A percentile compares a stretch with the other conserved stretches of the same genome.
phyloP scores from a whole-genome alignment of 2,797 vertebrate genomes.

The Acipenser oxyrinchus region DNA sequence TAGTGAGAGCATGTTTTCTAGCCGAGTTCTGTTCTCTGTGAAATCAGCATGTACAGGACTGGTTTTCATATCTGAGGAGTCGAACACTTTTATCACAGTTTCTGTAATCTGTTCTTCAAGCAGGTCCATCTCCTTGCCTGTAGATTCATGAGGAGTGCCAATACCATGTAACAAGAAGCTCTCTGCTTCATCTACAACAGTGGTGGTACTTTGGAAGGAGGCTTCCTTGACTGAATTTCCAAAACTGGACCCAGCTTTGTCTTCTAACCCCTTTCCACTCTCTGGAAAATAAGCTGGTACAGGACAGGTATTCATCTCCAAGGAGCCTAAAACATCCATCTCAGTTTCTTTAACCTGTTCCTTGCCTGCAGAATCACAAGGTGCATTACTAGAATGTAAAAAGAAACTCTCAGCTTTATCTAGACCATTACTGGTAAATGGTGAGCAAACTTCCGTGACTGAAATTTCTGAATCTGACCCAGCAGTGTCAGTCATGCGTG shows the following conservation, averaged over 20 bases:
- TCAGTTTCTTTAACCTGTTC: constrained; percentile 17
- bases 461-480: constrained; percentile 33
- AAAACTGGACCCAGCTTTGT: background rate
- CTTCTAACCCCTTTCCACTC: constrained; percentile 31
- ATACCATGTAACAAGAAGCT: too few species aligned
- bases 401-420: constrained; percentile 21
- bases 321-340: constrained; percentile 25
- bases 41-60: background rate
- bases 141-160: background rate
- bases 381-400: background rate
- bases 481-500: constrained; percentile 42
- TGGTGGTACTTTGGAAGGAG: too few species aligned
- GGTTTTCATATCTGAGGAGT: too few species aligned
- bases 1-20: background rate
- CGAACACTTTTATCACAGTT: too few species aligned
- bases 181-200: too few species aligned
- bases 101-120: background rate
- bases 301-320: background rate
- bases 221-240: too few species aligned
- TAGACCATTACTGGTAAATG: constrained; percentile 56
- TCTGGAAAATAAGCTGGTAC: constrained; percentile 30
- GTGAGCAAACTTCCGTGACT: constrained; percentile 39
- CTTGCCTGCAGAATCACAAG: background rate
- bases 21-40: background rate
- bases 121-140: background rate